These are phyloP conservation scores for Tupaia tana DNA, from an alignment of 2,113 vertebrate genomes.

Conservation along the genomic window DNA sequence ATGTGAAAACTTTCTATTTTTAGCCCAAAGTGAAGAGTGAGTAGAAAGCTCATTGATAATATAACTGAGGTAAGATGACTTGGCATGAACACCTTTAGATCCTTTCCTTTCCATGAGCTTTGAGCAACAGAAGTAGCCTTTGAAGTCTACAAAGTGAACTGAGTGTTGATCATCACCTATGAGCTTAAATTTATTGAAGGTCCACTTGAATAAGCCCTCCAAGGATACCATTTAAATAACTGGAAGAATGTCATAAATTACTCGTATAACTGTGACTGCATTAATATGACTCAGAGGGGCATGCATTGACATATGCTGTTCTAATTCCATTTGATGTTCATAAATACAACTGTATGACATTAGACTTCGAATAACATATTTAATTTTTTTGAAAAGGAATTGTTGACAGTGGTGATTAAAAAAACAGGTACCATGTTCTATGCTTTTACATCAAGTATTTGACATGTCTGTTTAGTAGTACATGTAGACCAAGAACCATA, in stretches of 20 bases:
- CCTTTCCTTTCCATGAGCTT: not conserved
- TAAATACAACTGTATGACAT: conserved; percentile 33
- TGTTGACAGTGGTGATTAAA: conserved; percentile 25
- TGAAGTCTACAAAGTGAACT: not conserved
- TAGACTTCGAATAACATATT: conserved; percentile 29
- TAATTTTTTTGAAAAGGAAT: conserved; percentile 6
- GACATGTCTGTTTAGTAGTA: conserved; percentile 82
- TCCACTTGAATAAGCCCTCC: not conserved
- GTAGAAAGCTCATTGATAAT: not conserved
- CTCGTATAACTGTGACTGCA: no score
- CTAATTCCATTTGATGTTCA: not conserved
- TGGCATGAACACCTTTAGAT: not conserved
- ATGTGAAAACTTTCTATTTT: conserved; percentile 4
- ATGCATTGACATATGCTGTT: conserved; percentile 5
- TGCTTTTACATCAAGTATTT: conserved; percentile 70
- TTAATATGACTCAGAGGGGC: not conserved
- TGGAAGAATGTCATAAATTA: no score
- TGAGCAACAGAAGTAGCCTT: not conserved
- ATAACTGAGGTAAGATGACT: not conserved
- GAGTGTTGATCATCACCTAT: not conserved
- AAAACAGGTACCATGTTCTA: conserved; percentile 59
- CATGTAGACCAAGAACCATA: conserved; percentile 72
- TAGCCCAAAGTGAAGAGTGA: not conserved
- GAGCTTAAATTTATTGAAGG: not conserved
- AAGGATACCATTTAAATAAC: no score